Conservation (phyloP, 1,140 invertebrate species). For the Aphidius gifuensis region DNA sequence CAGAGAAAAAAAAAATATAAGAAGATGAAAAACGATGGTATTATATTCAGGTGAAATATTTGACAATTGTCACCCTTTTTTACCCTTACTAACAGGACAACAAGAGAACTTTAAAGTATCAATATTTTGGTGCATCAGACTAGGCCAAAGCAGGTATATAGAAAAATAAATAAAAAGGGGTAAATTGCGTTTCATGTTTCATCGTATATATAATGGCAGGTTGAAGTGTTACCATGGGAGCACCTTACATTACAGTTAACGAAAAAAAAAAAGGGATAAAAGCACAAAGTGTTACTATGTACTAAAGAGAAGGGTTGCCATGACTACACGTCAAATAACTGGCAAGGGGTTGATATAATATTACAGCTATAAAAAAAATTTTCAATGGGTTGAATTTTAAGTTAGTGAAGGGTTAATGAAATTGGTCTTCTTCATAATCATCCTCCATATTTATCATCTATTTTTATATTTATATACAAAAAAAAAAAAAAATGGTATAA, state of each 20-base stretch:
- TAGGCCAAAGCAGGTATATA: no score
- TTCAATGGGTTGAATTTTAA: slow-evolving; percentile 28
- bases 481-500: no score
- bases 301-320: slow-evolving; percentile 42
- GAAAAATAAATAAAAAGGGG: no score
- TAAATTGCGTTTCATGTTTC: slow-evolving; percentile 19
- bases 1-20: no score
- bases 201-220: slow-evolving; percentile 17
- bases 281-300: slow-evolving; percentile 9
- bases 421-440: slow-evolving; percentile 43
- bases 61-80: no score
- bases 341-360: slow-evolving; percentile 46
- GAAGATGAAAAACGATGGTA: no score
- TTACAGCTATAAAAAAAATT: slow-evolving; percentile 46
- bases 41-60: no score
- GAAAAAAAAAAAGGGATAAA: slow-evolving; percentile 7
- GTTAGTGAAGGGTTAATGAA: slow-evolving; percentile 53
- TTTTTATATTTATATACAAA: slow-evolving; percentile 5
- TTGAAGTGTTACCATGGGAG: slow-evolving; percentile 19
- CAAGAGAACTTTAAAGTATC: no score
- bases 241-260: background rate
- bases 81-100: no score
- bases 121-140: no score
- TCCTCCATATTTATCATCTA: slow-evolving; percentile 31
- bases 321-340: slow-evolving; percentile 38